Percentiles rank a stretch among this genome's conserved stretches.
Conservation (phyloP, 2,797 vertebrate genomes). For the Cetoscarus ocellatus region DNA sequence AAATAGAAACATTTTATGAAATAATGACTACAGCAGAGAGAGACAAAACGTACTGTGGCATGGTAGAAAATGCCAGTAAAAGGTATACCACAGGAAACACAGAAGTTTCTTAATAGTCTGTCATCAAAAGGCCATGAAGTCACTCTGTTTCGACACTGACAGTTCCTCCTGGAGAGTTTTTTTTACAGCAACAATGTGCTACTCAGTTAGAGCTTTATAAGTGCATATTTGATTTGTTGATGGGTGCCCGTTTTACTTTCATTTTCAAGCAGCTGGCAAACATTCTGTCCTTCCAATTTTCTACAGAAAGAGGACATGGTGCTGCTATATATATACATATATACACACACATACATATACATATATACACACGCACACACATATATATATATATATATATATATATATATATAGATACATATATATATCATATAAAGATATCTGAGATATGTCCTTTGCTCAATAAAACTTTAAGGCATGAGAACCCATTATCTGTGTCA, state of each 20-base stretch:
- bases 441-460: neutral
- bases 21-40: neutral
- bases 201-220: neutral
- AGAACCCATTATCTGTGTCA: neutral
- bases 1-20: too few relatives aligned
- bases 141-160: conserved; percentile 5
- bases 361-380: too few relatives aligned
- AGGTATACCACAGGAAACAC: conserved; percentile 47
- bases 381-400: too few relatives aligned
- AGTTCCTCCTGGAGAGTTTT: neutral
- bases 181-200: neutral
- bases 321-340: too few relatives aligned
- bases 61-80: conserved; percentile 12
- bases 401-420: too few relatives aligned
- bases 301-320: too few relatives aligned
- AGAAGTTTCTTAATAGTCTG: conserved; percentile 34
- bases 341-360: too few relatives aligned
- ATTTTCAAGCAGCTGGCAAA: neutral
- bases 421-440: neutral
- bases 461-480: neutral
- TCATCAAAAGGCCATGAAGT: conserved; percentile 34
- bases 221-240: neutral
- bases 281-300: neutral
- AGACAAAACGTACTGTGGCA: conserved; percentile 7
- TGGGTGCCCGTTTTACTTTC: neutral